Evolutionary conservation across 2,888 invertebrate species (phyloP).

Genomic region (Aphrophora alni): DNA sequence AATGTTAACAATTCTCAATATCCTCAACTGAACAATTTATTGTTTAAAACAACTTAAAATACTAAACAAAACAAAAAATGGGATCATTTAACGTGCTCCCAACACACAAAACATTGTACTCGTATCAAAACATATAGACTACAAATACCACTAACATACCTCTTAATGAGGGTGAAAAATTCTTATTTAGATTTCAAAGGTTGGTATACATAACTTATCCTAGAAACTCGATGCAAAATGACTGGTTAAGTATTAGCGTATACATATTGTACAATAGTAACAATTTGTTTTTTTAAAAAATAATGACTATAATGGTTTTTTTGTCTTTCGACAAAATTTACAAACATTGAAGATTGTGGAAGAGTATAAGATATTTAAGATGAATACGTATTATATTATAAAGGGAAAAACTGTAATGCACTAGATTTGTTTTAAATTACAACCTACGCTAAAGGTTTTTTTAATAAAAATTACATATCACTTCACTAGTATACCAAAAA

Average conservation of each 20-base stretch:
- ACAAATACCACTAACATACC: not conserved
- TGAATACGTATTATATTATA: conserved; percentile 44
- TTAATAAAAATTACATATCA: conserved; percentile 35
- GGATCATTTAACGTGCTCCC: conserved; percentile 34
- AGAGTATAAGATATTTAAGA: conserved; percentile 47
- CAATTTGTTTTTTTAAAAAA: conserved; percentile 46
- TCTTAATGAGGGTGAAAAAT: not conserved
- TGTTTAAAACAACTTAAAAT: conserved; percentile 19
- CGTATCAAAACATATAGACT: conserved; percentile 35
- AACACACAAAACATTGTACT: conserved; percentile 14
- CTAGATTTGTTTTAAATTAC: conserved; percentile 22
- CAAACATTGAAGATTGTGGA: conserved; percentile 43
- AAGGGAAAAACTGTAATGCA: conserved; percentile 44
- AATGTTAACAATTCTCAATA: too few species aligned
- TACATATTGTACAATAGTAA: conserved; percentile 47
- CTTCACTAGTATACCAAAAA: conserved; percentile 45
- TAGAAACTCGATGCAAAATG: conserved; percentile 34
- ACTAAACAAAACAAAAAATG: conserved; percentile 15
- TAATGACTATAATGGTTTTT: conserved; percentile 48
- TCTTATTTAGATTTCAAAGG: not conserved
- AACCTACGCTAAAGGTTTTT: conserved; percentile 30
- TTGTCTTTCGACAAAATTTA: conserved; percentile 33
- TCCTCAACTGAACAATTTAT: not conserved
- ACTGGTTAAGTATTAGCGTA: conserved; percentile 42
- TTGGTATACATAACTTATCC: conserved; percentile 36